A percentile compares a stretch with the other conserved stretches of the same genome.
Conservation (phyloP, 1,140 invertebrate genomes). For the Hyposmocoma kahamanoa region DNA sequence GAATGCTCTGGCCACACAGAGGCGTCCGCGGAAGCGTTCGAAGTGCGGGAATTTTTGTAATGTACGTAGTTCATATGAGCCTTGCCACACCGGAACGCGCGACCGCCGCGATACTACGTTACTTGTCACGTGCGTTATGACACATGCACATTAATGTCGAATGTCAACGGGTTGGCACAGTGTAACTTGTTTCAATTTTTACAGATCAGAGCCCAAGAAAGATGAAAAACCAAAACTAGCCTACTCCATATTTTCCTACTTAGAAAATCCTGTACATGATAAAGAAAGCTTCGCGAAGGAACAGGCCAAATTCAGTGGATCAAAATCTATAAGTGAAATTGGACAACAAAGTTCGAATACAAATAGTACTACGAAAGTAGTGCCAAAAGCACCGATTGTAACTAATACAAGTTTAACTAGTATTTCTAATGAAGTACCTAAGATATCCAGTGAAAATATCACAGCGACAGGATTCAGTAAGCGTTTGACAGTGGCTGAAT, state of each 20-base stretch:
- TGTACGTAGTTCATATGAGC: too few relatives aligned
- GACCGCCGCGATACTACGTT: too few relatives aligned
- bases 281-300: slow-evolving; percentile 74
- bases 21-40: too few relatives aligned
- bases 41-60: too few relatives aligned
- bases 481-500: slow-evolving; percentile 67
- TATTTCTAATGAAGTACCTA: too few relatives aligned
- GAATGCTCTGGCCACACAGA: too few relatives aligned
- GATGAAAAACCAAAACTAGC: slow-evolving; percentile 75
- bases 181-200: too few relatives aligned
- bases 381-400: neutral
- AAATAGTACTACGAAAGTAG: slow-evolving; percentile 1
- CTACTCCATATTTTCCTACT: slow-evolving; percentile 84
- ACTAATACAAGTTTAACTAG: slow-evolving; percentile 8
- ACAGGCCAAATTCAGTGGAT: slow-evolving; percentile 57
- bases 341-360: slow-evolving; percentile 9
- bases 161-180: too few relatives aligned
- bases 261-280: slow-evolving; percentile 76
- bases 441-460: slow-evolving; percentile 1
- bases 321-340: slow-evolving; percentile 38
- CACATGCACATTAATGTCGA: too few relatives aligned
- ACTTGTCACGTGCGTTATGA: too few relatives aligned
- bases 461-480: slow-evolving; percentile 35
- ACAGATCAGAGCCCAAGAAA: slow-evolving; percentile 46
- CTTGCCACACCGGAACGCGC: too few relatives aligned